A percentile compares a stretch with the other conserved stretches of the same genome.
Evolutionary conservation across 2,797 vertebrate genomes (phyloP).

Genomic region (Eupleurogrammus muticus): DNA sequence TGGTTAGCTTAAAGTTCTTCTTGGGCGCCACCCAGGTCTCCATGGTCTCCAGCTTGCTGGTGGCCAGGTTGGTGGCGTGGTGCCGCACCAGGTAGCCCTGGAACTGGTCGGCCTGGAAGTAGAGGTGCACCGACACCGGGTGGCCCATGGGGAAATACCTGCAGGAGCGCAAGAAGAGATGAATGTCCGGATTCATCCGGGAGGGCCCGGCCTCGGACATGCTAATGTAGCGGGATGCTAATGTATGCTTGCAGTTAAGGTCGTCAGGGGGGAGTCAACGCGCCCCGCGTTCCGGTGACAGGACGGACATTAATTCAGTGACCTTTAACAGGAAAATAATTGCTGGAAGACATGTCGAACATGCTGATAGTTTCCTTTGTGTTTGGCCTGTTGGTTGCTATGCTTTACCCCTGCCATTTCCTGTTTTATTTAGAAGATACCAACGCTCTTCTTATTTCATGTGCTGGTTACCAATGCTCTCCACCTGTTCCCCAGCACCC

Average conservation of each 20-base stretch:
- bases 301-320: constrained; percentile 67
- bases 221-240: constrained; percentile 61
- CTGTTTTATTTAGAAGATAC: too few relatives aligned
- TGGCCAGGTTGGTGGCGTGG: constrained; percentile 94
- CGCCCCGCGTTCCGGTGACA: constrained; percentile 60
- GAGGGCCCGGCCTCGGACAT: constrained; percentile 44
- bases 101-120: constrained; percentile 97
- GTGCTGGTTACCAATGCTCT: too few relatives aligned
- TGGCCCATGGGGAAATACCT: constrained; percentile 97
- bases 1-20: constrained; percentile 92
- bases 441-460: too few relatives aligned
- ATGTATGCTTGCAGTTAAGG: constrained; percentile 55
- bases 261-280: constrained; percentile 53
- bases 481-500: too few relatives aligned
- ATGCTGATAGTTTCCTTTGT: constrained; percentile 45
- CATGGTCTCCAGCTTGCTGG: constrained; percentile 95
- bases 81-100: constrained; percentile 96
- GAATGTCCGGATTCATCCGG: constrained; percentile 51
- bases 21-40: constrained; percentile 97
- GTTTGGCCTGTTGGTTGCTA: constrained; percentile 3
- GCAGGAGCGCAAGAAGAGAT: constrained; percentile 60
- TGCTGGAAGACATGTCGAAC: constrained; percentile 50
- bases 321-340: constrained; percentile 65
- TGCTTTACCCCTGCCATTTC: too few relatives aligned
- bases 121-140: constrained; percentile 93